A percentile compares a stretch with the other conserved stretches of the same genome.
Evolutionary conservation across 2,113 vertebrate species (phyloP).

Genomic region (Dinomys branickii): DNA sequence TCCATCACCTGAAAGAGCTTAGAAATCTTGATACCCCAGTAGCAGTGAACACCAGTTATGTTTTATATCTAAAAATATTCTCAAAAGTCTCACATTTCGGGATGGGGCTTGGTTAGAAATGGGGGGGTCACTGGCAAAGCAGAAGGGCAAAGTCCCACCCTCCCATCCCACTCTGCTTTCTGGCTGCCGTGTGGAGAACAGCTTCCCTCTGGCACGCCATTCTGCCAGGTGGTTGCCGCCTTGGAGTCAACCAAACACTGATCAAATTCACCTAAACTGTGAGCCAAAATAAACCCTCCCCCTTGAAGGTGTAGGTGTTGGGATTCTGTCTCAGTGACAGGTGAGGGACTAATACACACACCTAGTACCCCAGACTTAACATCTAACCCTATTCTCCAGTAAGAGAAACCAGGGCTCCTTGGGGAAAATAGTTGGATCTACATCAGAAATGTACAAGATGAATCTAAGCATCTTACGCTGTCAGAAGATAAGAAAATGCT

Average conservation of each 20-base stretch:
- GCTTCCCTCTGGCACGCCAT: rapidly evolving
- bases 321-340: neutral
- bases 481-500: neutral
- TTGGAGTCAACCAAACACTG: neutral
- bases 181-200: neutral
- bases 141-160: neutral
- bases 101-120: neutral
- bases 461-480: neutral
- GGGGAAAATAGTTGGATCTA: neutral
- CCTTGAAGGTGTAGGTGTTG: neutral
- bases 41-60: neutral
- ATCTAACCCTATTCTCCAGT: neutral
- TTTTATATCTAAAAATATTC: neutral
- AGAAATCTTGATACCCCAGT: neutral
- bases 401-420: neutral
- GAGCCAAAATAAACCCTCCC: neutral
- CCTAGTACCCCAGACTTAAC: neutral
- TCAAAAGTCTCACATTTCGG: neutral
- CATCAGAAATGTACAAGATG: neutral
- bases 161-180: neutral
- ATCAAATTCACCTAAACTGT: neutral
- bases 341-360: neutral
- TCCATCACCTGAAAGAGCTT: neutral
- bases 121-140: neutral
- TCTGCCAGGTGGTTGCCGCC: neutral